Conservation (phyloP, 2,113 vertebrate genomes). For the Strix aluco region DNA sequence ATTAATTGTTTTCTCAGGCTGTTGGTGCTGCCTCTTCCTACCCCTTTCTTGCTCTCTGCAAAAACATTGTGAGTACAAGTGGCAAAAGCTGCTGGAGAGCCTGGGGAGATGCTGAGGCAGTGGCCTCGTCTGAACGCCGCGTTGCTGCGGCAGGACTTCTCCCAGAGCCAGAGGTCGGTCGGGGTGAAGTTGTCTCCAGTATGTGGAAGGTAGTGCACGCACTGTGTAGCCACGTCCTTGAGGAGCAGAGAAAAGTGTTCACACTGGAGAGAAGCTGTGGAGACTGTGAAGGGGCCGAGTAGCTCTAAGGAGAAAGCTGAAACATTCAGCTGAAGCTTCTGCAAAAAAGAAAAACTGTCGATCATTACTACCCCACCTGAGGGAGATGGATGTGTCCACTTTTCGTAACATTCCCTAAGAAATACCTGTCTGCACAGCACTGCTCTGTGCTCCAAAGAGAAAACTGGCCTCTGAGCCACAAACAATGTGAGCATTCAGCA, state of each 20-base stretch:
- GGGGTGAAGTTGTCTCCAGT: not conserved
- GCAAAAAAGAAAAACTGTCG: not conserved
- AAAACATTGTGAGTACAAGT: not conserved
- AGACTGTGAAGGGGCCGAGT: not conserved
- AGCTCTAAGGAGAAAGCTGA: not conserved
- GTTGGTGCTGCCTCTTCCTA: not conserved
- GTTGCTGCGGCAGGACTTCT: not conserved
- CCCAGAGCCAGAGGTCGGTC: not conserved
- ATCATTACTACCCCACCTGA: not conserved
- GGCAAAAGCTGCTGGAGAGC: not conserved
- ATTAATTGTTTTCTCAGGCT: not conserved
- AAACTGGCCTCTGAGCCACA: not conserved
- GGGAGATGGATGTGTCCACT: not conserved
- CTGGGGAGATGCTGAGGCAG: not conserved
- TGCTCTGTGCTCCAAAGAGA: not conserved
- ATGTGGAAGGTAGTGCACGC: not conserved
- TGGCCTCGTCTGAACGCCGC: accelerated
- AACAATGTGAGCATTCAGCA: not conserved
- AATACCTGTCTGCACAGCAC: not conserved
- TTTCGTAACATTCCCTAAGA: not conserved
- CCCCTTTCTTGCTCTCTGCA: not conserved
- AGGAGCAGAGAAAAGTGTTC: not conserved
- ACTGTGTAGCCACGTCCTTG: not conserved
- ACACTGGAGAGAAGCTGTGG: not conserved
- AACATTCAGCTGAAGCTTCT: not conserved